Conservation (phyloP, 2,888 invertebrate species). For the Epinotia brunnichana region DNA sequence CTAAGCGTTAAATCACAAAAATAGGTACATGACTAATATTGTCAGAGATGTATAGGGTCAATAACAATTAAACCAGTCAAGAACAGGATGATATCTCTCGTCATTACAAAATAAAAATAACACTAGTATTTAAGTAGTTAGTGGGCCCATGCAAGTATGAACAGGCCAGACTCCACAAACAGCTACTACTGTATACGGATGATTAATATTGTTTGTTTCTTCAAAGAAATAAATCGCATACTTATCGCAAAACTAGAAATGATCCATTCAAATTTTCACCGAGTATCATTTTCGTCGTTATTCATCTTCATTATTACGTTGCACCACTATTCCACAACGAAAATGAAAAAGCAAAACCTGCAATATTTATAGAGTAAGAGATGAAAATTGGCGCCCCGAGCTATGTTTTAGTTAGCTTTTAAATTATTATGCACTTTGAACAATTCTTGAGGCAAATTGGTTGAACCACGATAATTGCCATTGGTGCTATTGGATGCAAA, state of each 20-base stretch:
- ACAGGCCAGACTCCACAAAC: too few species aligned
- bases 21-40: too few species aligned
- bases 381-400: slow-evolving; percentile 66
- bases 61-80: too few species aligned
- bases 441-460: slow-evolving; percentile 60
- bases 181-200: too few species aligned
- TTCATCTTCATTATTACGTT: slow-evolving; percentile 15
- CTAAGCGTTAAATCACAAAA: too few species aligned
- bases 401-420: slow-evolving; percentile 65
- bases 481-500: slow-evolving; percentile 44
- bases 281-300: not conserved
- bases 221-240: not conserved
- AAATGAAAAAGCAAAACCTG: slow-evolving; percentile 48
- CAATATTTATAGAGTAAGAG: slow-evolving; percentile 65
- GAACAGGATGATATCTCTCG: too few species aligned
- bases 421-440: slow-evolving; percentile 64
- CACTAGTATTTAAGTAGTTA: too few species aligned
- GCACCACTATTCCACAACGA: slow-evolving; percentile 42
- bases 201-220: not conserved
- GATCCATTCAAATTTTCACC: not conserved
- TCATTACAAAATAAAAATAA: too few species aligned
- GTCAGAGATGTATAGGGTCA: too few species aligned
- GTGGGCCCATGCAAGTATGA: too few species aligned
- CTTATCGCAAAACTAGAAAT: not conserved
- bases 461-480: slow-evolving; percentile 51